These are phyloP conservation scores for Melierax canorus DNA, from an alignment of 2,113 vertebrate genomes.

Conservation along the genomic window DNA sequence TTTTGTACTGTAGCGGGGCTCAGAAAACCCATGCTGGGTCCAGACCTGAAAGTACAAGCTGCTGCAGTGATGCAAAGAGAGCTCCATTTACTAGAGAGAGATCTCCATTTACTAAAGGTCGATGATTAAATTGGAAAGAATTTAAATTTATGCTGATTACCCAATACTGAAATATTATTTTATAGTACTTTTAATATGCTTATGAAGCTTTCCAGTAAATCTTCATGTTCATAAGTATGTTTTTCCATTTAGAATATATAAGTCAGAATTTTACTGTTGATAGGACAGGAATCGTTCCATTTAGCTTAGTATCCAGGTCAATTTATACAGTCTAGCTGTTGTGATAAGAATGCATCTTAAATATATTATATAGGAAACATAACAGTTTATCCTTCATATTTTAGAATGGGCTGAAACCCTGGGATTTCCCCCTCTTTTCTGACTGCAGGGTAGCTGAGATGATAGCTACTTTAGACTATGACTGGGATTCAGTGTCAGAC, in stretches of 20 bases:
- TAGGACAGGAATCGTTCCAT: not conserved
- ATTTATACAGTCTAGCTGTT: not conserved
- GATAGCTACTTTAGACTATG: not conserved
- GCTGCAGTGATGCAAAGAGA: not conserved
- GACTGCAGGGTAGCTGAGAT: not conserved
- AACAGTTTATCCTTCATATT: not conserved
- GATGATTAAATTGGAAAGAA: not conserved
- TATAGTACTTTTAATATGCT: not conserved
- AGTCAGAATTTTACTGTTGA: not conserved
- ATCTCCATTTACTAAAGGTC: not conserved
- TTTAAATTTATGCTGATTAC: not conserved
- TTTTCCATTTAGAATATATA: not conserved
- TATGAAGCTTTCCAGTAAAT: not conserved
- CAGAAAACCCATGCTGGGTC: not conserved
- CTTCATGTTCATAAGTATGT: not conserved
- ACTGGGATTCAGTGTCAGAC: not conserved
- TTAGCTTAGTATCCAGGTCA: not conserved
- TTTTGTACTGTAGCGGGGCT: not conserved
- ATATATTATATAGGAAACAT: not conserved
- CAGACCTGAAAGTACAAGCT: not conserved
- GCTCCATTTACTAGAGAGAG: not conserved
- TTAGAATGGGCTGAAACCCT: not conserved
- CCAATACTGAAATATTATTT: not conserved
- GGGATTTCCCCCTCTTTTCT: not conserved
- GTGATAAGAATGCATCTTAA: not conserved